Conservation (phyloP, 2,888 invertebrate species). For the Leptinotarsa tumamoca region DNA sequence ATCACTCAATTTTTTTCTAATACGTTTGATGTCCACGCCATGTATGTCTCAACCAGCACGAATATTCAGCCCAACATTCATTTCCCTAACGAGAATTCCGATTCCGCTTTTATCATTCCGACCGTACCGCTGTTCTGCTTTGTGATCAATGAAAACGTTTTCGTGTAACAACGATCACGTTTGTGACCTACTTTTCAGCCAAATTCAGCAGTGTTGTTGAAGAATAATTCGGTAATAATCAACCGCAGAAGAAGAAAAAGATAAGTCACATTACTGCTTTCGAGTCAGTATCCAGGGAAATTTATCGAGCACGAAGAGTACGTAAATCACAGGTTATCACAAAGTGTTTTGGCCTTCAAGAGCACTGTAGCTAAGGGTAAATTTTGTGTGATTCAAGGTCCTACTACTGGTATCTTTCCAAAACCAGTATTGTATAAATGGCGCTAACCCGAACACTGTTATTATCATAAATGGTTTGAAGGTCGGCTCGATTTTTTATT, state of each 20-base stretch:
- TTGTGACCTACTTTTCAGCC: slow-evolving; percentile 34
- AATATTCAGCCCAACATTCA: slow-evolving; percentile 18
- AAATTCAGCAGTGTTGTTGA: slow-evolving; percentile 26
- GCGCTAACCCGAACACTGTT: slow-evolving; percentile 32
- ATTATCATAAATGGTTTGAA: slow-evolving; percentile 33
- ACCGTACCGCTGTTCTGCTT: slow-evolving; percentile 21
- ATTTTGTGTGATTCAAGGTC: slow-evolving; percentile 1
- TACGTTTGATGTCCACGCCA: background rate
- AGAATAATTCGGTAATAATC: slow-evolving; percentile 36
- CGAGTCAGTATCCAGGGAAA: background rate
- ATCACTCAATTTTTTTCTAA: background rate
- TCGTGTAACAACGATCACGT: slow-evolving; percentile 29
- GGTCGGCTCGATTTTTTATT: slow-evolving; percentile 31
- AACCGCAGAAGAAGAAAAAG: slow-evolving; percentile 30
- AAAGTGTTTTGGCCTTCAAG: background rate
- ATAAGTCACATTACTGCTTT: slow-evolving; percentile 29
- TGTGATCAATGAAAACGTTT: slow-evolving; percentile 31
- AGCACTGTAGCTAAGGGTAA: background rate
- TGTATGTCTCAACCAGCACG: slow-evolving; percentile 22
- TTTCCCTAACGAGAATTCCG: slow-evolving; percentile 26
- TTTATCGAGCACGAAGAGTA: background rate
- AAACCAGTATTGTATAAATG: slow-evolving; percentile 5
- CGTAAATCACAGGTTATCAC: background rate
- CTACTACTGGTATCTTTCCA: slow-evolving; percentile 3
- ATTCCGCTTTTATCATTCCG: slow-evolving; percentile 23